Base-by-base conservation (phyloP, 2,797 vertebrate genomes). In the Tangara arthus region DNA sequence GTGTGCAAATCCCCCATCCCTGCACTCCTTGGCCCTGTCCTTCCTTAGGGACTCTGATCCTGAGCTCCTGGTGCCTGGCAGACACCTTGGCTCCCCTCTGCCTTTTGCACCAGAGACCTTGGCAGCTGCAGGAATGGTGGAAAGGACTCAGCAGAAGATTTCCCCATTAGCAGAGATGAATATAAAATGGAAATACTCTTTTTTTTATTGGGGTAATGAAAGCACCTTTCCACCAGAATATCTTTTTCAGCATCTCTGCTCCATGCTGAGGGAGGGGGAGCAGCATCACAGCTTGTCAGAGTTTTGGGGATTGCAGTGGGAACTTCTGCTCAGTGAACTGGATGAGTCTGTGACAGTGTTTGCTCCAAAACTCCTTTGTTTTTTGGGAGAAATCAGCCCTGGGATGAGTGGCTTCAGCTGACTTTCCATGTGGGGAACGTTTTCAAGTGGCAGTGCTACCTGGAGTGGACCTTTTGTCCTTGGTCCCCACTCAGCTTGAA, bases 371-470 rank as follows among this genome's bases (percentile, higher is more conserved):
- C 2, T 30, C 12, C 3, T 35, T 22, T 17, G n/a, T 6, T 13
- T 19, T 3, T 11, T 2, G 28, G 56, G 53, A 52, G 18, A 34
- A n/a, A 37, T 65, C 35, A 14, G 37, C 41, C 4, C 46, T 23
- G 57, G 57, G 15, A 35, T 32, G 65, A 16, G 11, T 12, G 37
- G 11, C 11, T 68, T n/a, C 23, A 28, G 15, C n/a, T 24, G 3
- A 12, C 26, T n/a, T 30, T 65, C 0, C 0, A 2, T 12, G 13
- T 12, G 16, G 5, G 27, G 11, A 22, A 47, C 8, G 20, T 23
- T 69, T 17, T n/a, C 41, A 63, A 59, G 14, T 15, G 53, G 32
- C 46, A 53, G 10, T 18, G 24, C 21, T 15, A 27, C 23, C 16
- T 13, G 35, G 59, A 66, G 59, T 9, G 39, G 44, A 23, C 3